These are phyloP conservation scores for Tachuris rubrigastra DNA, from an alignment of 2,113 vertebrate genomes.

Conservation along the genomic window DNA sequence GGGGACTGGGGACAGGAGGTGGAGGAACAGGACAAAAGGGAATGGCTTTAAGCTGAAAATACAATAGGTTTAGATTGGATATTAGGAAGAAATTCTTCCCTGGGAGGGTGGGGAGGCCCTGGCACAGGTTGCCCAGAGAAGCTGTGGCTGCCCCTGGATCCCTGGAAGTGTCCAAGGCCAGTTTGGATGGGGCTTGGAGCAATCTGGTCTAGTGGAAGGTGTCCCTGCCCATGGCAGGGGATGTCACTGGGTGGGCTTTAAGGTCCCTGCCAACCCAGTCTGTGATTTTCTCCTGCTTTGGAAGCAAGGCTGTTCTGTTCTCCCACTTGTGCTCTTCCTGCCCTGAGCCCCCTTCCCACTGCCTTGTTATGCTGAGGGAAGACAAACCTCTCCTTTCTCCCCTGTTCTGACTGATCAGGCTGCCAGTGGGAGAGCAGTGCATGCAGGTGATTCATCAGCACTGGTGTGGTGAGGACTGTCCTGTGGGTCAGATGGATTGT, in stretches of 20 bases:
- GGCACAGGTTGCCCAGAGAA: background rate
- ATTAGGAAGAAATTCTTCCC: background rate
- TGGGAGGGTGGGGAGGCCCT: background rate
- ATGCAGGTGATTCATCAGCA: rapidly evolving
- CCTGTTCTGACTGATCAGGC: background rate
- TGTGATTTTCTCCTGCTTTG: background rate
- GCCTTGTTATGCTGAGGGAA: background rate
- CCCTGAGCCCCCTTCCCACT: background rate
- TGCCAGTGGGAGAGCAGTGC: background rate
- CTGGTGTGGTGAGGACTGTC: background rate
- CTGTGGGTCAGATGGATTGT: background rate
- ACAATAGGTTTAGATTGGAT: background rate
- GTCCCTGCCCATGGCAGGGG: background rate
- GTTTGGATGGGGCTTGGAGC: background rate
- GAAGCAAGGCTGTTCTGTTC: background rate
- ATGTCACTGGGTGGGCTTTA: background rate
- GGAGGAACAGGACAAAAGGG: background rate
- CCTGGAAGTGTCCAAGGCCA: background rate
- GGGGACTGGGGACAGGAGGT: background rate
- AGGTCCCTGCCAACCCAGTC: background rate
- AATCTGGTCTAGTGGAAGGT: background rate
- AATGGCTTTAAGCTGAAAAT: background rate
- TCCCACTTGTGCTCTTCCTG: background rate
- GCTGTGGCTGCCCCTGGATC: background rate
- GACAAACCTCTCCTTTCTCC: background rate